Conservation (phyloP, 2,797 vertebrate genomes). For the Gobio occitaniae region DNA sequence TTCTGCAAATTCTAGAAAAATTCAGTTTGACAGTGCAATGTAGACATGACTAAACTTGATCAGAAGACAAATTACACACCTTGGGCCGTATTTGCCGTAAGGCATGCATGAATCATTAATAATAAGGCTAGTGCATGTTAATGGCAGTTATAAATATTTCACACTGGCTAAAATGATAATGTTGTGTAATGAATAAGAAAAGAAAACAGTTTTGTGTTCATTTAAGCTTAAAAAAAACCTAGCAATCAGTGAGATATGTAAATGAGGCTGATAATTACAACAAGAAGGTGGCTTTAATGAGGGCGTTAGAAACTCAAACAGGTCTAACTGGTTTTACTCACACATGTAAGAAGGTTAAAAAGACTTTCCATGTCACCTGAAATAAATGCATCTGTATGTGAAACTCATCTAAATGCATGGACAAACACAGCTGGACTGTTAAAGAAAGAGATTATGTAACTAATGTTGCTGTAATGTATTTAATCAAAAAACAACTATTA, state of each 20-base stretch:
- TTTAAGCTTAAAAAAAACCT: not conserved
- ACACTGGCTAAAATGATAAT: not conserved
- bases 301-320: slow-evolving; percentile 47
- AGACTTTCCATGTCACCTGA: not conserved
- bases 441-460: not conserved
- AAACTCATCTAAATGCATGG: not conserved
- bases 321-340: slow-evolving; percentile 49
- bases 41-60: slow-evolving; percentile 46
- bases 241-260: slow-evolving; percentile 23
- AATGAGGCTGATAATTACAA: slow-evolving; percentile 27
- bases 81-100: not conserved
- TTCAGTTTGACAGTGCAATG: not conserved
- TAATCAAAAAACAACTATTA: not conserved
- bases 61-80: not conserved
- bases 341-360: not conserved
- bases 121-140: not conserved
- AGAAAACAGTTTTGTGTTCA: not conserved
- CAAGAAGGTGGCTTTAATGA: not conserved
- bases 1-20: not conserved
- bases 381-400: not conserved
- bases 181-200: not conserved
- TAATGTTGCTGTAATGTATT: not conserved
- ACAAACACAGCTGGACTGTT: not conserved
- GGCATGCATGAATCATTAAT: slow-evolving; percentile 6
- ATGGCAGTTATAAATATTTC: not conserved